These are phyloP conservation scores for Zoanthus solanderi DNA, from an alignment of 92 coral and sea anemone genomes.

Conservation along the genomic window DNA sequence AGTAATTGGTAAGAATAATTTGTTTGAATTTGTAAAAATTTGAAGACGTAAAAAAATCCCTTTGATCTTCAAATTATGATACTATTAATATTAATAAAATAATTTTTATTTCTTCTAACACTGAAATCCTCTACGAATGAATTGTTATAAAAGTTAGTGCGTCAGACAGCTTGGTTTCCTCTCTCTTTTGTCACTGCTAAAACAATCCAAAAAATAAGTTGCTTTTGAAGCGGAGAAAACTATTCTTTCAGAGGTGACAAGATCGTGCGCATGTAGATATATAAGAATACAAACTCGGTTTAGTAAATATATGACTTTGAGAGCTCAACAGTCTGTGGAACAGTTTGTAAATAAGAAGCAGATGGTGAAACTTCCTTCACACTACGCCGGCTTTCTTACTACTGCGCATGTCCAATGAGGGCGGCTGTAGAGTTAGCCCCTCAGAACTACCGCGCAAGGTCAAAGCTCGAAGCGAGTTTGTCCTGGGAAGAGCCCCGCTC, in stretches of 20 bases:
- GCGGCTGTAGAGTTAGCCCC: slow-evolving; percentile 51
- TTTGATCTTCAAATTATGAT: too few species aligned
- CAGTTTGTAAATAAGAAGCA: background rate
- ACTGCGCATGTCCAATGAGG: slow-evolving; percentile 3
- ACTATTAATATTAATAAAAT: too few species aligned
- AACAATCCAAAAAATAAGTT: too few species aligned
- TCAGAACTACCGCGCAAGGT: slow-evolving; percentile 64
- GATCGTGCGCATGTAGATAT: background rate
- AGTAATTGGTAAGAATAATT: too few species aligned
- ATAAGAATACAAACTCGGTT: background rate
- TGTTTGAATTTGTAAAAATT: too few species aligned
- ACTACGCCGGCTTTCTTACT: slow-evolving; percentile 25
- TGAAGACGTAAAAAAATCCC: too few species aligned
- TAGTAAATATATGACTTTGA: background rate
- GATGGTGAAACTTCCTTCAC: slow-evolving; percentile 7
- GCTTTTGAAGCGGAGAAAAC: too few species aligned
- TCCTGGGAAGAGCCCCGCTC: slow-evolving; percentile 40
- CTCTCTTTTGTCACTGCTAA: too few species aligned
- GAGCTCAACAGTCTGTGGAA: slow-evolving; percentile 6
- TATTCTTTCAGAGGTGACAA: background rate
- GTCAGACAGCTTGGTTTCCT: too few species aligned
- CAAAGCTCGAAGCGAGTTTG: slow-evolving; percentile 42
- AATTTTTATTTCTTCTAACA: too few species aligned
- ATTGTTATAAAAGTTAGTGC: too few species aligned
- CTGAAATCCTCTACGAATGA: too few species aligned